Evolutionary conservation across 2,797 vertebrate genomes (phyloP).

Genomic region (Pteropus rufus): DNA sequence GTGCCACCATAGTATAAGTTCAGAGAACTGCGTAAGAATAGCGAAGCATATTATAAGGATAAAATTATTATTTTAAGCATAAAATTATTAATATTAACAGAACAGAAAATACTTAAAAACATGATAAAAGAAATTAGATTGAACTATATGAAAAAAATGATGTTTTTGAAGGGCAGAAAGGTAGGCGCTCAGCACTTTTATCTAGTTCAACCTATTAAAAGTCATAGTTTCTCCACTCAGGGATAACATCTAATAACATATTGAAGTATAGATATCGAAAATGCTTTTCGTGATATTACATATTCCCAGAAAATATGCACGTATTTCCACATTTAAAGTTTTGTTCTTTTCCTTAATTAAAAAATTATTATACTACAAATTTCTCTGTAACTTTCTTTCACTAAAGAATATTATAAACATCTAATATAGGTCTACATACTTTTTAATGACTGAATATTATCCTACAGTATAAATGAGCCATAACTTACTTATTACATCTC

Average conservation of each 20-base stretch:
- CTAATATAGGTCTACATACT: neutral
- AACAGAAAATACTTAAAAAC: neutral
- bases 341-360: neutral
- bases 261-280: neutral
- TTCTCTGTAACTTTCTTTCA: neutral
- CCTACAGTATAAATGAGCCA: neutral
- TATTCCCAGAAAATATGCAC: neutral
- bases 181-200: neutral
- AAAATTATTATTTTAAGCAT: neutral
- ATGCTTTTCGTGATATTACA: neutral
- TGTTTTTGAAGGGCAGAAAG: neutral
- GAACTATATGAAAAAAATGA: neutral
- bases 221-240: neutral
- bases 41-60: neutral
- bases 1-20: neutral
- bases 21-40: neutral
- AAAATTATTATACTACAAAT: neutral
- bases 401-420: neutral
- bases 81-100: neutral
- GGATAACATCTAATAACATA: neutral
- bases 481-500: neutral
- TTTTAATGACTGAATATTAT: neutral
- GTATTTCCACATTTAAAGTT: neutral
- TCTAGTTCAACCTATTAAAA: neutral
- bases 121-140: neutral